A percentile compares a stretch with the other conserved stretches of the same genome.
phyloP scores from a whole-genome alignment of 2,888 invertebrate species.

The Steinernema scapterisci region DNA sequence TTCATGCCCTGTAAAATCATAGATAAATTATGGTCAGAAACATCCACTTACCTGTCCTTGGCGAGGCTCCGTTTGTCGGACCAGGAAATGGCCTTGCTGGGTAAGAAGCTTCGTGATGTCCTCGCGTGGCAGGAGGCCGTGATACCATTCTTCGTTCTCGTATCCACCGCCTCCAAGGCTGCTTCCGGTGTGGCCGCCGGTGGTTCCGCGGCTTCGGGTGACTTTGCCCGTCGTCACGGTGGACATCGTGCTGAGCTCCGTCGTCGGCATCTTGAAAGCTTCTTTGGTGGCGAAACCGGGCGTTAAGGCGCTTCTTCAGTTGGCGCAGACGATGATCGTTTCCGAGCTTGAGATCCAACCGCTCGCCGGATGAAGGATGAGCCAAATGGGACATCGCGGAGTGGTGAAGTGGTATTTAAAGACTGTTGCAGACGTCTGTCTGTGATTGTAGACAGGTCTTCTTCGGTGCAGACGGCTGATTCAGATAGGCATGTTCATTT shows the following conservation, averaged over 20 bases:
- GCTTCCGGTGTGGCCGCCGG: not conserved
- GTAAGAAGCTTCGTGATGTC: slow-evolving; percentile 42
- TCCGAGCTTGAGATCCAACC: no score
- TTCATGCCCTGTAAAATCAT: slow-evolving; percentile 36
- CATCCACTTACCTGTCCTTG: slow-evolving; percentile 35
- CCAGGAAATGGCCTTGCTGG: slow-evolving; percentile 38
- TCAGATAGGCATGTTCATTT: no score
- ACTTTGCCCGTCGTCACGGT: slow-evolving; percentile 13
- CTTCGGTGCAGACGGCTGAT: no score
- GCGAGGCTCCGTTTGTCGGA: slow-evolving; percentile 40
- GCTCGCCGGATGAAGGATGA: no score
- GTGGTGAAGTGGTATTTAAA: no score
- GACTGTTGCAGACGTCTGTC: no score
- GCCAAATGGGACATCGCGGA: no score
- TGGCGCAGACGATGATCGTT: not conserved
- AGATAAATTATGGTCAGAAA: not conserved
- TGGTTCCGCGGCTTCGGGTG: not conserved
- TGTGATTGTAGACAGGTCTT: no score
- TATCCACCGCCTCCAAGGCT: slow-evolving; percentile 28
- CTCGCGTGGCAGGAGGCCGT: slow-evolving; percentile 47
- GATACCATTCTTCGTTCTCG: slow-evolving; percentile 50
- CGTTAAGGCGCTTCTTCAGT: slow-evolving; percentile 5
- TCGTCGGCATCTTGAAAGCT: not conserved
- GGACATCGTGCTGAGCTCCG: not conserved
- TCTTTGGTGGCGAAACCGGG: slow-evolving; percentile 4